phyloP scores from a whole-genome alignment of 2,797 vertebrate genomes.

The Tragelaphus eurycerus region DNA sequence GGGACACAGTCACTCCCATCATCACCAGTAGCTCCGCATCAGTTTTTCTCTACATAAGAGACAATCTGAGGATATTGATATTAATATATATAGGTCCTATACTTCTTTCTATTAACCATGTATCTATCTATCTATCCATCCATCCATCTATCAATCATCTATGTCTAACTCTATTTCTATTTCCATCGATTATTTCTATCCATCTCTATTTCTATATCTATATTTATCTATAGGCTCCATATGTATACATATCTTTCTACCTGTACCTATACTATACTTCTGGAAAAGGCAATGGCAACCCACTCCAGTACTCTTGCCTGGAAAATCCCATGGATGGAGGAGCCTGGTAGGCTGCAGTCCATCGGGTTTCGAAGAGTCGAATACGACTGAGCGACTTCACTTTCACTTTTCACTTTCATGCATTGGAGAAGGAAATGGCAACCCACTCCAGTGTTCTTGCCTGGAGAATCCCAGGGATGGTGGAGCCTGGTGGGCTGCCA shows the following conservation, averaged over 20 bases:
- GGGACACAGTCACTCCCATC: background rate
- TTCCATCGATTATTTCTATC: background rate
- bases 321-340: no score
- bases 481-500: accelerated
- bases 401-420: no score
- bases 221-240: background rate
- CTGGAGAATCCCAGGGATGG: no score
- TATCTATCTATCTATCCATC: background rate
- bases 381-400: no score
- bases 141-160: background rate
- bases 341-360: no score
- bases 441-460: no score
- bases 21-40: background rate
- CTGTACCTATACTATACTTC: background rate
- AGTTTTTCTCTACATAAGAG: background rate
- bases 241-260: background rate
- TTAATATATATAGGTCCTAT: background rate
- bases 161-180: background rate
- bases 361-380: no score
- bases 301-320: no score
- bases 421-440: no score
- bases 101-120: background rate
- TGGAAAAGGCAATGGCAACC: accelerated
- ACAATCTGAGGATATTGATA: background rate
- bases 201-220: background rate